Evolutionary conservation across 2,888 invertebrate species (phyloP).

Genomic region (Ichneumon xanthorius): DNA sequence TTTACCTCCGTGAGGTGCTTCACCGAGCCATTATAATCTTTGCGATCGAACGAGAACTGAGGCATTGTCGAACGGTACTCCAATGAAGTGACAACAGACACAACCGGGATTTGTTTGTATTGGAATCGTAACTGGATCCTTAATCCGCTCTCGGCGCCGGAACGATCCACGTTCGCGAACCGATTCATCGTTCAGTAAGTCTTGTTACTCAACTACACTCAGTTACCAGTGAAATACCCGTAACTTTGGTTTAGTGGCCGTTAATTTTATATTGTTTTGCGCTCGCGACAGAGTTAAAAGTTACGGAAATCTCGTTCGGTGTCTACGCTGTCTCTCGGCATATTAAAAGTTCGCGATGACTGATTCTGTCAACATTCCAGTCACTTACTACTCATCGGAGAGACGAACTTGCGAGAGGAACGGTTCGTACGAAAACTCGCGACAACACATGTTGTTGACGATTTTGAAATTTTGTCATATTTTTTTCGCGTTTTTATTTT

Average conservation of each 20-base stretch:
- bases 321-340: background rate
- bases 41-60: slow-evolving; percentile 50
- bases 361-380: no score
- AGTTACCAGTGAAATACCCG: no score
- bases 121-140: slow-evolving; percentile 29
- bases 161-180: background rate
- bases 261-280: background rate
- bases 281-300: background rate
- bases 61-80: slow-evolving; percentile 60
- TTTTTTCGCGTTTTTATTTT: slow-evolving; percentile 2
- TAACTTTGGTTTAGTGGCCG: no score
- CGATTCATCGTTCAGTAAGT: slow-evolving; percentile 7
- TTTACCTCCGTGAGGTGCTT: slow-evolving; percentile 49
- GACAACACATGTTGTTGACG: slow-evolving; percentile 16
- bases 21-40: slow-evolving; percentile 49
- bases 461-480: slow-evolving; percentile 22
- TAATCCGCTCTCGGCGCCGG: background rate
- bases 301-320: background rate
- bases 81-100: slow-evolving; percentile 48
- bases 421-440: background rate
- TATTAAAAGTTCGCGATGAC: background rate
- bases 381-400: no score
- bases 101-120: slow-evolving; percentile 43
- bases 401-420: no score
- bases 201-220: background rate